Evolutionary conservation across 2,113 vertebrate species (phyloP).

Genomic region (Athene cunicularia): DNA sequence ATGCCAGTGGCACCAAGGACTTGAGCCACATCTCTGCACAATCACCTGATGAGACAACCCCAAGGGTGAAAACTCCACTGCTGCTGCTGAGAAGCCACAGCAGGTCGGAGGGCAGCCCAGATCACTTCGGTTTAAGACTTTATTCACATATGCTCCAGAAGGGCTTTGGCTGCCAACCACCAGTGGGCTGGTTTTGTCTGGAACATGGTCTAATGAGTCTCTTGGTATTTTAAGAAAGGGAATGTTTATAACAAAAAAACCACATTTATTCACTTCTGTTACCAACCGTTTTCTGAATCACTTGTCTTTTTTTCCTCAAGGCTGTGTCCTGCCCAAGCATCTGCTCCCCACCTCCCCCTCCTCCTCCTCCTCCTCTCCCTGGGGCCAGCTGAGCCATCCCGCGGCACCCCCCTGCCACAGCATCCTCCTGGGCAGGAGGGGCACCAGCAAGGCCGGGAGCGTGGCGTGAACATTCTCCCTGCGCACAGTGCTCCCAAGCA

Average conservation of each 20-base stretch:
- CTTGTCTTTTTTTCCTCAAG: neutral
- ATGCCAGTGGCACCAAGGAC: neutral
- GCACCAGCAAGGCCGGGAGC: neutral
- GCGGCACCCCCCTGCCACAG: neutral
- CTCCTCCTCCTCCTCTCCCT: neutral
- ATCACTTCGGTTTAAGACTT: neutral
- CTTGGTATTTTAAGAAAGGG: slow-evolving; percentile 32
- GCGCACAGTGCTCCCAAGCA: neutral
- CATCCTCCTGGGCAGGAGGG: neutral
- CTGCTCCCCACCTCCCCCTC: slow-evolving; percentile 12
- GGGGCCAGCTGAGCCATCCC: neutral
- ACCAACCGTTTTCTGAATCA: slow-evolving; percentile 21
- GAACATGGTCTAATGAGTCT: slow-evolving; percentile 7
- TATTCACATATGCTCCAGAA: neutral
- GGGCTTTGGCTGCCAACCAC: neutral
- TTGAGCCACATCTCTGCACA: accelerated
- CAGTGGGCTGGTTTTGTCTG: slow-evolving; percentile 30
- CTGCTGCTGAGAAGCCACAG: neutral
- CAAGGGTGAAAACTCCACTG: neutral
- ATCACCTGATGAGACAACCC: accelerated
- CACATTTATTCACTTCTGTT: slow-evolving; percentile 5
- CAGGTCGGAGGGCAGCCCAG: neutral
- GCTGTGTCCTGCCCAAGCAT: neutral
- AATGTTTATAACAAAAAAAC: neutral
- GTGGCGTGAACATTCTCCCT: accelerated